phyloP scores from a whole-genome alignment of 2,797 vertebrate species.

The Anableps anableps region DNA sequence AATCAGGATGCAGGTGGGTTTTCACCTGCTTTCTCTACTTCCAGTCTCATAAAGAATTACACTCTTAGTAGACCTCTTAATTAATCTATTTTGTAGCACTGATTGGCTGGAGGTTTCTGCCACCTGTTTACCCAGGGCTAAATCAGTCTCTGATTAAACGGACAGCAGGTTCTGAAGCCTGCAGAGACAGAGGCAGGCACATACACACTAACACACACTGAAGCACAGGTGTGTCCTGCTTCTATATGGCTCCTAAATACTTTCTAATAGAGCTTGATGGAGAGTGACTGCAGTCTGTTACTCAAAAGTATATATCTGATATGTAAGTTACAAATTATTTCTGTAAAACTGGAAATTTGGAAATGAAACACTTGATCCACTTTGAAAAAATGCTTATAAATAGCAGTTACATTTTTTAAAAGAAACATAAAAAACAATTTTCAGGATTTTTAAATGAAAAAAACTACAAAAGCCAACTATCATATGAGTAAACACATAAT shows the following conservation, averaged over 20 bases:
- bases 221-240: conserved; percentile 19
- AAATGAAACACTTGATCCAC: neutral
- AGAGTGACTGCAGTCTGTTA: conserved; percentile 18
- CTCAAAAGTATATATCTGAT: neutral
- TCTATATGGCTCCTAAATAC: conserved; percentile 31
- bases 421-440: neutral
- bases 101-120: conserved; percentile 77
- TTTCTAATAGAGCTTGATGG: conserved; percentile 33
- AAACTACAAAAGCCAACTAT: neutral
- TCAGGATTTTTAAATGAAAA: neutral
- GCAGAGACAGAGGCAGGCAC: conserved; percentile 43
- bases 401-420: neutral
- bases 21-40: conserved; percentile 44
- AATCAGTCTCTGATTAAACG: conserved; percentile 73
- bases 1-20: conserved; percentile 41
- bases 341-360: neutral
- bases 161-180: conserved; percentile 65
- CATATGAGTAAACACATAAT: neutral
- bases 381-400: neutral
- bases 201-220: conserved; percentile 4
- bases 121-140: conserved; percentile 77
- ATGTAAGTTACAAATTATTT: conserved; percentile 8
- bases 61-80: conserved; percentile 66
- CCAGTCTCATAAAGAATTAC: conserved; percentile 46
- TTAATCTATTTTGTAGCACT: conserved; percentile 74